These are phyloP conservation scores for Aplysia californica DNA, from an alignment of 1,140 invertebrate genomes.

Conservation along the genomic window DNA sequence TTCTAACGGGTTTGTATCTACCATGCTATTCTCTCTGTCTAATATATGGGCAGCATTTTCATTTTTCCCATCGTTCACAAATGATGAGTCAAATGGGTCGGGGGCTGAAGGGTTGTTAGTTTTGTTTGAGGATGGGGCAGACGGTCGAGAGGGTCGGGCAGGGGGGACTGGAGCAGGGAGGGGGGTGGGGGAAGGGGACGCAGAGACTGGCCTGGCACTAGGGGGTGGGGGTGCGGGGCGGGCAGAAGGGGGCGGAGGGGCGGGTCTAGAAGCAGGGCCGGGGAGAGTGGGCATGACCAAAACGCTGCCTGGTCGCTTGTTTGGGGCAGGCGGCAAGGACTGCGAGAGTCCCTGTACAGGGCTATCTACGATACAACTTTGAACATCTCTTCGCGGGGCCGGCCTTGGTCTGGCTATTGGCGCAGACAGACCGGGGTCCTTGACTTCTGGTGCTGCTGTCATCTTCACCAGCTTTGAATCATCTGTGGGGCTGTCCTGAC, in stretches of 20 bases:
- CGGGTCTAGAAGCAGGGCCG: background rate
- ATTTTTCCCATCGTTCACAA: background rate
- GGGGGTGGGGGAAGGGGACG: background rate
- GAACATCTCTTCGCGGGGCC: conserved; percentile 42
- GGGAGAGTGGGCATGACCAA: background rate
- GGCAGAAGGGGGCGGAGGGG: conserved; percentile 15
- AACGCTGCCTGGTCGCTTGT: background rate
- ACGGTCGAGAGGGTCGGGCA: conserved; percentile 9
- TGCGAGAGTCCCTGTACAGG: background rate
- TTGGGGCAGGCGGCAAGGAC: conserved; percentile 7
- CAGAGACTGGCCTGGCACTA: background rate
- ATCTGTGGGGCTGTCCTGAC: conserved; percentile 40
- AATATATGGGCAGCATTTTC: background rate
- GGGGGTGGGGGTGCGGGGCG: background rate
- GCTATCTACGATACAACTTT: conserved; percentile 23
- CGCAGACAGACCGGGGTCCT: conserved; percentile 28
- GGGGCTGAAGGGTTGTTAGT: too few species aligned
- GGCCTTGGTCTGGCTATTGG: conserved; percentile 38
- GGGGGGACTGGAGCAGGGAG: conserved; percentile 18
- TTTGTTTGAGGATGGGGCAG: background rate
- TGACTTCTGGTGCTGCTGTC: conserved; percentile 23
- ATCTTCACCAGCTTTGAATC: conserved; percentile 31
- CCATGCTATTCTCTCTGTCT: conserved; percentile 19
- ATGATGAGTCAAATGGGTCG: background rate
- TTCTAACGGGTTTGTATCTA: background rate